Evolutionary conservation across 2,888 invertebrate species (phyloP).

Genomic region (Trichogramma evanescens): DNA sequence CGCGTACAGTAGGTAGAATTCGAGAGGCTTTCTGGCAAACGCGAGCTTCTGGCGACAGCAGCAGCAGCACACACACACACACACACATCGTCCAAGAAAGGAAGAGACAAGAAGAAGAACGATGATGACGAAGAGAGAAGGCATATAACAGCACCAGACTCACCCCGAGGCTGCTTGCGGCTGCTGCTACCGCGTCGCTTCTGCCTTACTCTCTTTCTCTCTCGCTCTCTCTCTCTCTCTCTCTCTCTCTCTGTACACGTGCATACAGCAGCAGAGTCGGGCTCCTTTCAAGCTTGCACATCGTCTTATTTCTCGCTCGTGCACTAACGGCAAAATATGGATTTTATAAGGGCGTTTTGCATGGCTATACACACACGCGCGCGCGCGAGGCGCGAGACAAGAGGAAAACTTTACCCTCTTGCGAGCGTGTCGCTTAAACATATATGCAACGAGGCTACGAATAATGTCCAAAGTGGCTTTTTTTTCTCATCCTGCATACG

Average conservation of each 20-base stretch:
- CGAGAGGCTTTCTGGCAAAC: no score
- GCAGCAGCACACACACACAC: neutral
- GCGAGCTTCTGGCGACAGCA: neutral
- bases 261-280: slow-evolving; percentile 1
- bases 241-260: slow-evolving; percentile 1
- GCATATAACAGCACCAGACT: slow-evolving; percentile 15
- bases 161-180: slow-evolving; percentile 14
- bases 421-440: no score
- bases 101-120: neutral
- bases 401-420: no score
- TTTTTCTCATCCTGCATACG: no score
- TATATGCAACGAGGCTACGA: no score
- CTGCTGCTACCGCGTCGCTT: slow-evolving; percentile 4
- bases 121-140: neutral
- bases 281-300: neutral
- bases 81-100: slow-evolving; percentile 1
- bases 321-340: slow-evolving; percentile 14
- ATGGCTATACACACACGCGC: no score
- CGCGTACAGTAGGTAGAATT: neutral
- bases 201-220: neutral
- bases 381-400: no score
- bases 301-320: slow-evolving; percentile 18
- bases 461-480: no score
- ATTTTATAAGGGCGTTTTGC: slow-evolving; percentile 16
- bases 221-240: neutral